These are phyloP conservation scores for Sepiola atlantica DNA, from an alignment of 2,888 invertebrate species.

Conservation along the genomic window DNA sequence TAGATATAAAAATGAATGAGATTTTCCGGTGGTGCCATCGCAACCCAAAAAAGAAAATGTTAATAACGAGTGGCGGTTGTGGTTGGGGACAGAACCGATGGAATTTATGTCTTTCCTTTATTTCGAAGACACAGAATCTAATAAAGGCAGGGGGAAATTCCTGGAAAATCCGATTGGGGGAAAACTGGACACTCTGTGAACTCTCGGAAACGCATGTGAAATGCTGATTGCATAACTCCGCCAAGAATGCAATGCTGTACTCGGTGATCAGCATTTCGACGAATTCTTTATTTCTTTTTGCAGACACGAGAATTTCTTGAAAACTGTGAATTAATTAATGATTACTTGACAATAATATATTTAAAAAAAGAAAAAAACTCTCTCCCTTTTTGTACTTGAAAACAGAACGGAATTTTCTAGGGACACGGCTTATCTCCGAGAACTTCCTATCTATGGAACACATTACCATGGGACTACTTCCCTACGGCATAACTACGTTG, in stretches of 20 bases:
- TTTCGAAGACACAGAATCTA: background rate
- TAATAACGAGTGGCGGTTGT: background rate
- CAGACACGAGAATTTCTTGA: no score
- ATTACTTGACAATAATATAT: no score
- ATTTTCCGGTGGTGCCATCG: background rate
- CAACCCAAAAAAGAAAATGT: background rate
- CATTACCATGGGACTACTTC: no score
- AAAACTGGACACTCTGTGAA: background rate
- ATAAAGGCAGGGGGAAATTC: background rate
- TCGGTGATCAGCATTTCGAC: accelerated
- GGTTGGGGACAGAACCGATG: background rate
- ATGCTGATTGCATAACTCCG: background rate
- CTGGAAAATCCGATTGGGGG: background rate
- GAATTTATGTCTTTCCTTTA: background rate
- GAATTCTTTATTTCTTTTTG: no score
- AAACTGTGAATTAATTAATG: no score
- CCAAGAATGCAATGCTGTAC: background rate
- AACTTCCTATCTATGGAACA: no score
- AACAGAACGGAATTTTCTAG: no score
- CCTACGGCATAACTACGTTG: no score
- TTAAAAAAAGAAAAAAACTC: no score
- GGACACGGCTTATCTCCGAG: no score
- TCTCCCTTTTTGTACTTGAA: no score
- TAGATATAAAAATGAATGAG: background rate
- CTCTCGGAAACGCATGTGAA: background rate